phyloP scores from a whole-genome alignment of 2,888 invertebrate genomes.

The Rapana venosa region DNA sequence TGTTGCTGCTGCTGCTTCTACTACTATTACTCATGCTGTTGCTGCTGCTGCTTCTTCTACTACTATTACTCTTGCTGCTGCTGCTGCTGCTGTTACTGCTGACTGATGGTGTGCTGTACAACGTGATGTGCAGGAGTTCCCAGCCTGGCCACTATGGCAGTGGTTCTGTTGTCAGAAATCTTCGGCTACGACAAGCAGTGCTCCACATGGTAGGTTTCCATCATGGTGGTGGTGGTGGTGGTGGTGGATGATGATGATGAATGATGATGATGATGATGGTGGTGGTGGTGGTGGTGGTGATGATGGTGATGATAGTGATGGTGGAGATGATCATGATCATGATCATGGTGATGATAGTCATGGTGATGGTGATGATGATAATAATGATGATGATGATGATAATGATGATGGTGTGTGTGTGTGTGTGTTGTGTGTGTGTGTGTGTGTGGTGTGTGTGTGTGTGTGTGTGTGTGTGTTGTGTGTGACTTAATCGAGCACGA shows the following conservation, averaged over 20 bases:
- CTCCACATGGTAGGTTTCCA: background rate
- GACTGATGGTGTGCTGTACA: no score
- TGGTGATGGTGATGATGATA: no score
- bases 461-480: background rate
- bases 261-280: slow-evolving; percentile 16
- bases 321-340: no score
- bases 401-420: background rate
- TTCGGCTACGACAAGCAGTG: slow-evolving; percentile 46
- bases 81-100: no score
- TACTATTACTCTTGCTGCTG: no score
- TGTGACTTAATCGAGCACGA: background rate
- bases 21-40: no score
- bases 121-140: slow-evolving; percentile 50
- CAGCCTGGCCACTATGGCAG: slow-evolving; percentile 44
- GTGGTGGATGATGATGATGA: slow-evolving; percentile 13
- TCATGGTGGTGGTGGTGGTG: background rate
- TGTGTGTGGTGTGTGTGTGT: background rate
- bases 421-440: background rate
- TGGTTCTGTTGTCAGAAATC: slow-evolving; percentile 49
- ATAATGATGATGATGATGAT: background rate
- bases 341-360: no score
- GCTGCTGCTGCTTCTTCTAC: no score
- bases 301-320: background rate
- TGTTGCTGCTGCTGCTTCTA: no score
- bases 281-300: background rate